phyloP scores from a whole-genome alignment of 2,113 vertebrate genomes.

The Festucalex cinctus region DNA sequence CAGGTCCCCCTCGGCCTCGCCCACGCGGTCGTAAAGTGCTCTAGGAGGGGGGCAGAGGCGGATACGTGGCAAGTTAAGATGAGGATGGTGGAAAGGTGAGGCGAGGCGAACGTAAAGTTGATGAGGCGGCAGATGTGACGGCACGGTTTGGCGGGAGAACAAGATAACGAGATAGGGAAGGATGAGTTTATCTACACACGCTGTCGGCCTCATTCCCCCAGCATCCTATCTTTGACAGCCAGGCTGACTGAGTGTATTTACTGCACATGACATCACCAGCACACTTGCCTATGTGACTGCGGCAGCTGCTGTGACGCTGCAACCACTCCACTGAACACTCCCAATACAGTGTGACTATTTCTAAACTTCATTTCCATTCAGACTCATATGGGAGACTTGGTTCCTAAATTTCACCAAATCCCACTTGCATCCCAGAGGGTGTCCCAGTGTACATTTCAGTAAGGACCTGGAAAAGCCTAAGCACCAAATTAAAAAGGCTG shows the following conservation, averaged over 20 bases:
- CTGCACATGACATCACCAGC: slow-evolving; percentile 65
- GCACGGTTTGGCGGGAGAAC: slow-evolving; percentile 20
- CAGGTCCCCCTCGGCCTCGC: slow-evolving; percentile 89
- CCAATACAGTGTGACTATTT: slow-evolving; percentile 60
- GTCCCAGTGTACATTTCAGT: neutral
- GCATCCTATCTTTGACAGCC: slow-evolving; percentile 44
- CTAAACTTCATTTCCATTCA: slow-evolving; percentile 34
- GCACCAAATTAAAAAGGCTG: slow-evolving; percentile 4
- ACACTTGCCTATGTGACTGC: slow-evolving; percentile 54
- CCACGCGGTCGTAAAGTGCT: slow-evolving; percentile 91
- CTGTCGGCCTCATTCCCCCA: slow-evolving; percentile 8
- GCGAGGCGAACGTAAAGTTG: slow-evolving; percentile 16
- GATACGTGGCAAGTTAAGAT: slow-evolving; percentile 28
- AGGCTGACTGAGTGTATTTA: slow-evolving; percentile 55
- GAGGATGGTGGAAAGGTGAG: neutral
- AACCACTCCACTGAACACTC: slow-evolving; percentile 6
- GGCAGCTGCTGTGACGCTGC: slow-evolving; percentile 58
- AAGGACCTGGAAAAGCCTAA: slow-evolving; percentile 18
- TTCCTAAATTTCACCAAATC: neutral
- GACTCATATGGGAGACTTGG: too few relatives aligned
- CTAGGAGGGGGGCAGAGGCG: slow-evolving; percentile 64
- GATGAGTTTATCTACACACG: slow-evolving; percentile 12
- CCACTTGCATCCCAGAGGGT: neutral
- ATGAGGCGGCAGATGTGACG: slow-evolving; percentile 22
- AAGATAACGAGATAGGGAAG: slow-evolving; percentile 25